Evolutionary conservation across 1,140 invertebrate species (phyloP).

Genomic region (Drosophila littoralis): DNA sequence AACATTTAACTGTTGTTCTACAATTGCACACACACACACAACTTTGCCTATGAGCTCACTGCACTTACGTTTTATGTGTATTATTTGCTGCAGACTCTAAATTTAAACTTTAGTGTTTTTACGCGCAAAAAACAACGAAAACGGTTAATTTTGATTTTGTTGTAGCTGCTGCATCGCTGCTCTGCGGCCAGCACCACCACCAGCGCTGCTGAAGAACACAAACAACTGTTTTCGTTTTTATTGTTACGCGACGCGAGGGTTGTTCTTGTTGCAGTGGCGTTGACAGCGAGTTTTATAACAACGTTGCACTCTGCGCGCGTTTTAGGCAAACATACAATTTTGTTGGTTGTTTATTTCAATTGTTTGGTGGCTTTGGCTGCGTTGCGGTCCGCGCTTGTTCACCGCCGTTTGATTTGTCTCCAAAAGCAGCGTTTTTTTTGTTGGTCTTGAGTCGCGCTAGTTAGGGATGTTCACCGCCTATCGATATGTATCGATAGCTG

Average conservation of each 20-base stretch:
- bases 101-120: not conserved
- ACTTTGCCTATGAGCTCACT: not conserved
- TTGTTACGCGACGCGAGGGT: conserved; percentile 21
- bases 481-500: conserved; percentile 1
- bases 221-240: conserved; percentile 17
- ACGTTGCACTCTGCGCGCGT: conserved; percentile 18
- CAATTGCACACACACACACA: conserved; percentile 6
- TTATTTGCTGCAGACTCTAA: conserved; percentile 4
- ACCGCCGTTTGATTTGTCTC: conserved; percentile 37
- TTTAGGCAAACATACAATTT: conserved; percentile 7
- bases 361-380: conserved; percentile 25
- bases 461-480: conserved; percentile 6
- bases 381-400: conserved; percentile 38
- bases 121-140: conserved; percentile 41
- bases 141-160: conserved; percentile 55
- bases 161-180: conserved; percentile 14
- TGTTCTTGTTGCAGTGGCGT: conserved; percentile 9
- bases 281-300: conserved; percentile 6
- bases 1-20: conserved; percentile 21
- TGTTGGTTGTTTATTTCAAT: conserved; percentile 8
- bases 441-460: not conserved
- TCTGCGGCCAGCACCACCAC: conserved; percentile 2
- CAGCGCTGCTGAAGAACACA: conserved; percentile 14
- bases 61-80: conserved; percentile 25
- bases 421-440: conserved; percentile 29